Conservation (phyloP, 2,888 invertebrate genomes). For the Hofmannophila pseudospretella region DNA sequence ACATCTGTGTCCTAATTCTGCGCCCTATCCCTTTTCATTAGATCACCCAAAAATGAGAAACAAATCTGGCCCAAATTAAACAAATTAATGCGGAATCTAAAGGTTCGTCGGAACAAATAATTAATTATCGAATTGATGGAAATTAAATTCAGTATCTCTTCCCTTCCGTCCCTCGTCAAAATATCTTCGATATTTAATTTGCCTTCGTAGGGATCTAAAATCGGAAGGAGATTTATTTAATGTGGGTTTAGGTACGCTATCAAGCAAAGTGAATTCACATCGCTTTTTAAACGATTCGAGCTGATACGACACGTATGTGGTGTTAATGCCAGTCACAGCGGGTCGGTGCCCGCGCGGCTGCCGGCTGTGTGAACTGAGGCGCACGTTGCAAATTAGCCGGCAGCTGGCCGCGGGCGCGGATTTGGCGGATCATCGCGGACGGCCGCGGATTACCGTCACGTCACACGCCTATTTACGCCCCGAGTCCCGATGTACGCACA, state of each 20-base stretch:
- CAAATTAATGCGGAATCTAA: slow-evolving; percentile 2
- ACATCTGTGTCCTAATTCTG: slow-evolving; percentile 1
- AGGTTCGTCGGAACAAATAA: slow-evolving; percentile 1
- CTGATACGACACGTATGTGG: too few species aligned
- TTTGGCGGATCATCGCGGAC: slow-evolving; percentile 8
- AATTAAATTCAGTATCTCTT: not conserved
- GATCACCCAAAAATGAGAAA: not conserved
- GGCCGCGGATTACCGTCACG: slow-evolving; percentile 1
- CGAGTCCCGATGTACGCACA: slow-evolving; percentile 8
- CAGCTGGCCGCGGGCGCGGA: slow-evolving; percentile 7
- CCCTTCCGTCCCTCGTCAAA: too few species aligned
- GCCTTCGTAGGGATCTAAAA: too few species aligned
- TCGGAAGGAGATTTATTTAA: too few species aligned
- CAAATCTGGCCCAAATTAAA: not conserved
- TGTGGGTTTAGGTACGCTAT: too few species aligned
- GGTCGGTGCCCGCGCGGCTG: too few species aligned
- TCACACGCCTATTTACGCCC: too few species aligned
- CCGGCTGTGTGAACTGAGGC: too few species aligned
- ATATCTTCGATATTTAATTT: too few species aligned
- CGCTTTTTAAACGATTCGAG: too few species aligned
- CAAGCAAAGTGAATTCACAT: too few species aligned
- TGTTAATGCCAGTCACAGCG: too few species aligned
- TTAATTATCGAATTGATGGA: slow-evolving; percentile 1
- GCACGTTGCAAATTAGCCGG: slow-evolving; percentile 9
- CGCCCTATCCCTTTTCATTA: not conserved